phyloP scores from a whole-genome alignment of 2,113 vertebrate species.

The Macheiramphus alcinus region DNA sequence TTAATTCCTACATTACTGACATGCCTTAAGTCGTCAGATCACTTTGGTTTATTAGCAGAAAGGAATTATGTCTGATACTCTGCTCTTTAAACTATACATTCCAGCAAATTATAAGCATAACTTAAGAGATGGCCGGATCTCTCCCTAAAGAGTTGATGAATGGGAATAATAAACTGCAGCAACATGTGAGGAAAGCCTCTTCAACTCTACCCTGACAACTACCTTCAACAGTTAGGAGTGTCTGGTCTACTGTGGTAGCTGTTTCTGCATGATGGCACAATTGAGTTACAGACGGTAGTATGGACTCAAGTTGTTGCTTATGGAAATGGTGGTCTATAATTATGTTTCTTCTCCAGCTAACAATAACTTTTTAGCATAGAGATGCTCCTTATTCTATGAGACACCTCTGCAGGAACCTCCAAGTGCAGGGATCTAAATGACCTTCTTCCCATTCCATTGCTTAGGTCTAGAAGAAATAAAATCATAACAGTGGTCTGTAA shows the following conservation, averaged over 20 bases:
- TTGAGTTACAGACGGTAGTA: not conserved
- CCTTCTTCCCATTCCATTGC: not conserved
- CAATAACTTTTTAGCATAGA: not conserved
- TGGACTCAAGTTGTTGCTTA: not conserved
- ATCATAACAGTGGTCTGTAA: not conserved
- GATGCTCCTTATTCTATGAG: not conserved
- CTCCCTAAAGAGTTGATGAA: not conserved
- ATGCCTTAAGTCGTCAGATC: not conserved
- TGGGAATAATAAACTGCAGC: not conserved
- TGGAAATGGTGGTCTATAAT: not conserved
- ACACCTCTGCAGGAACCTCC: not conserved
- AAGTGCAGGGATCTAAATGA: not conserved
- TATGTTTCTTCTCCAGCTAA: not conserved
- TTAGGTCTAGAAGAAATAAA: not conserved
- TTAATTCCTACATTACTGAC: not conserved
- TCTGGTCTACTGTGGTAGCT: not conserved
- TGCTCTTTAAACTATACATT: not conserved
- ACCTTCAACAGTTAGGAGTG: not conserved
- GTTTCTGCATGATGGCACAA: not conserved
- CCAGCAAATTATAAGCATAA: not conserved
- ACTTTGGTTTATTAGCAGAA: not conserved
- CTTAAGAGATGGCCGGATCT: not conserved
- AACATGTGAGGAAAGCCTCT: not conserved
- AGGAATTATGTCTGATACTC: not conserved
- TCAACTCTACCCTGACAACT: not conserved